Base-by-base conservation (phyloP, 2,888 invertebrate species). In the Mesorhabditis spiculigera region DNA sequence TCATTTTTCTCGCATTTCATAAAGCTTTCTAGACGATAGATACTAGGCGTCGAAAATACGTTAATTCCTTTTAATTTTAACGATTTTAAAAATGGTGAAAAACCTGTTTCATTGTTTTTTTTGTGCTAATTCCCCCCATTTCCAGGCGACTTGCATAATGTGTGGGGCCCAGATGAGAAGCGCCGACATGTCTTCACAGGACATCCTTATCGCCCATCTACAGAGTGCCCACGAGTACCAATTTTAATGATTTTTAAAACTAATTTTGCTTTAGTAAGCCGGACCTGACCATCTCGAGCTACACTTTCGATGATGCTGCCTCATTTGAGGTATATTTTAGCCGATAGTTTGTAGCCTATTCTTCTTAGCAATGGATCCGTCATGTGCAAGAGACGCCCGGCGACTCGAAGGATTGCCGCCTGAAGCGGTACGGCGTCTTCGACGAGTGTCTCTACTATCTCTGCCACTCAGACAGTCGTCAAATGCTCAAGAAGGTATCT, bases 391-490 rank as follows among this genome's bases (percentile, higher is more conserved):
- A 10, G 10, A 13, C 58, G 8, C 10, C 58, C 58, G 58, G 10
- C n/a, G 10, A 50, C 10, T 13, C 58, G n/a, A 10, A 10, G 58
- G 58, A 50, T 50, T 50, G 58, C 58, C 58, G 58, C n/a, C n/a
- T 76, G 68, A 70, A 71, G 41, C 68, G 67, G 50, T 70, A 75
- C 67, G 76, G 76, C 5, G 42, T 78, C 8, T 73, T 73, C 16
- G 78, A 77, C 42, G 79, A 79, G 66, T 71, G 77, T 58, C 76
- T 79, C 76, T 79, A 77, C 70, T 79, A 72, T 66, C 68, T 79
- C 45, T 79, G 79, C 43, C 4, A n/a, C 4, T 63, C 63, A 6
- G 79, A 79, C 61, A 73, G 72, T 67, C 73, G 79, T 13, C 70
- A 68, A 50, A 50, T 50, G 50, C 68, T 63, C 8, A 68, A 42